Evolutionary conservation across 1,140 invertebrate genomes (phyloP).

Genomic region (Tachypleus tridentatus): DNA sequence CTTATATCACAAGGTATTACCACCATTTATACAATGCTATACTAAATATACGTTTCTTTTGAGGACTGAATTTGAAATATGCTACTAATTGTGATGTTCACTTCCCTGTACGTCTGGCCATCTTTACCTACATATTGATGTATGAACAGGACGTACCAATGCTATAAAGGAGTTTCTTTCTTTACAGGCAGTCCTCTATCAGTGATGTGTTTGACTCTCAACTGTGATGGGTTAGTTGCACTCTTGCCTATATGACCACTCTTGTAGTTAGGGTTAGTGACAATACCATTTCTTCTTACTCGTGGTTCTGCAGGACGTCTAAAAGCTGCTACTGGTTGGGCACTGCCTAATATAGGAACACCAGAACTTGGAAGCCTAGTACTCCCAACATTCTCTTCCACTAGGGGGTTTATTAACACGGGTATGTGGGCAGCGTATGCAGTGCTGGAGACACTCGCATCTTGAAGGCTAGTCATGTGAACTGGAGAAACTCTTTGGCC

Average conservation of each 20-base stretch:
- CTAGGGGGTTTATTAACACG: constrained; percentile 10
- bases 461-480: constrained; percentile 8
- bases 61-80: too few relatives aligned
- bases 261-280: constrained; percentile 75
- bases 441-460: not conserved
- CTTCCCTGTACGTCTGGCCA: too few relatives aligned
- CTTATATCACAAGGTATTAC: too few relatives aligned
- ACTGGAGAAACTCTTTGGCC: constrained; percentile 20
- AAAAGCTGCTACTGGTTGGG: too few relatives aligned
- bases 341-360: constrained; percentile 4
- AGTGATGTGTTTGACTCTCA: constrained; percentile 43
- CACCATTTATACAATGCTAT: too few relatives aligned
- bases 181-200: constrained; percentile 45
- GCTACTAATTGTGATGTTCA: too few relatives aligned
- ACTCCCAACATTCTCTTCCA: too few relatives aligned
- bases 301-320: constrained; percentile 31
- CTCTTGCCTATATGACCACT: constrained; percentile 32
- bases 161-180: constrained; percentile 51
- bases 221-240: constrained; percentile 36
- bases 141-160: too few relatives aligned
- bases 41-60: too few relatives aligned
- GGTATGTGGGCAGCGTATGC: constrained; percentile 17
- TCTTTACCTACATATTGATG: too few relatives aligned
- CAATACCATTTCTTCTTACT: constrained; percentile 63
- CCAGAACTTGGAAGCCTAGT: not conserved